Conservation (phyloP, 53 echinoderm and acorn worm genomes). For the Echinarachnius parma region DNA sequence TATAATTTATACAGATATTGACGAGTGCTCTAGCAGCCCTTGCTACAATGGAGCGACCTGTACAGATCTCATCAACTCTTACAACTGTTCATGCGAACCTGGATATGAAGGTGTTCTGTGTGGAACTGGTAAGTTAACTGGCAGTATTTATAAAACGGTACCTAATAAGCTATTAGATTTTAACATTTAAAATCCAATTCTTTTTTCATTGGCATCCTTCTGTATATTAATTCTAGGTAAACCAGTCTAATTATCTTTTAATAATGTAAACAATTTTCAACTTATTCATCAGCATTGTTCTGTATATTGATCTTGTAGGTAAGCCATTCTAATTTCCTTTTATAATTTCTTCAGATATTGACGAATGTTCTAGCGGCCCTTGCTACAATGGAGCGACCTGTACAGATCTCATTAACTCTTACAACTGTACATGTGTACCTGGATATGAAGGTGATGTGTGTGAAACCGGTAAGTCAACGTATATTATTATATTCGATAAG, state of each 20-base stretch:
- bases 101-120: background rate
- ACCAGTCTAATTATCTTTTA: too few species aligned
- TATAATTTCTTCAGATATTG: background rate
- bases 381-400: conserved; percentile 3
- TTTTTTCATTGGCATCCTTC: too few species aligned
- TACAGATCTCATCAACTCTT: background rate
- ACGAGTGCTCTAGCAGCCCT: background rate
- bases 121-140: conserved; percentile 34
- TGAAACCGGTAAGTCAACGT: background rate
- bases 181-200: too few species aligned
- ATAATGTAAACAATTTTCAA: too few species aligned
- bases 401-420: background rate
- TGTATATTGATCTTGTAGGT: too few species aligned
- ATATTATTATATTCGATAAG: too few species aligned
- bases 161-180: too few species aligned
- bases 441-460: conserved; percentile 4
- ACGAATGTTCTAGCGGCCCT: conserved; percentile 3
- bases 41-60: background rate
- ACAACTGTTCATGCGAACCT: background rate
- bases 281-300: too few species aligned
- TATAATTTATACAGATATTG: background rate
- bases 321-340: too few species aligned
- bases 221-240: too few species aligned
- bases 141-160: too few species aligned
- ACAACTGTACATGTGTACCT: conserved; percentile 15